Evolutionary conservation across 2,888 invertebrate species (phyloP).

Genomic region (Silvanus unidentatus): DNA sequence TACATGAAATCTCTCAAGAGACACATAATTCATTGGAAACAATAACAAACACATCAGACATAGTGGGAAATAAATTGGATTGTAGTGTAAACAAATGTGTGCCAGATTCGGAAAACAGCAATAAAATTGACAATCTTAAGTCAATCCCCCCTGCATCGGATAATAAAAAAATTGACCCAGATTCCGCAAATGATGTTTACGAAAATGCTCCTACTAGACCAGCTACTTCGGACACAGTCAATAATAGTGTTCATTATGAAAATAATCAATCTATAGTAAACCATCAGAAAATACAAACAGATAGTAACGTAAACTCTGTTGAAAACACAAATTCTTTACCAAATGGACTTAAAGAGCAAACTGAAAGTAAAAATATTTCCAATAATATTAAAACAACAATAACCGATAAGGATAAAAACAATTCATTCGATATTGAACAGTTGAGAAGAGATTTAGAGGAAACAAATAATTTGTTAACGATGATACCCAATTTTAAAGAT

Average conservation of each 20-base stretch:
- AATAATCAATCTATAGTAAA: slow-evolving; percentile 11
- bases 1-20: slow-evolving; percentile 4
- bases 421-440: slow-evolving; percentile 1
- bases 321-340: not conserved
- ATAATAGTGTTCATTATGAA: slow-evolving; percentile 2
- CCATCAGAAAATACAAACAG: not conserved
- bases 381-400: not conserved
- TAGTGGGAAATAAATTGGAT: not conserved
- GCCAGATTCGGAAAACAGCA: not conserved
- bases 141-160: slow-evolving; percentile 2
- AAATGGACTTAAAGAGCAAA: not conserved
- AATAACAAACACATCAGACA: no score
- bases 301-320: not conserved
- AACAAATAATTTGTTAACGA: not conserved
- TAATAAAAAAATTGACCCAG: slow-evolving; percentile 5
- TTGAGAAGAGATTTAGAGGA: slow-evolving; percentile 3
- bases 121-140: not conserved
- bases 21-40: no score
- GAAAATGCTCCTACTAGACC: slow-evolving; percentile 19
- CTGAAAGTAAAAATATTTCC: not conserved
- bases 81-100: not conserved
- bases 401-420: not conserved
- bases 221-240: slow-evolving; percentile 14
- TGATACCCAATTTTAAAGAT: not conserved
- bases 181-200: slow-evolving; percentile 7